Conservation (phyloP, 2,113 vertebrate genomes). For the Antennarius striatus region DNA sequence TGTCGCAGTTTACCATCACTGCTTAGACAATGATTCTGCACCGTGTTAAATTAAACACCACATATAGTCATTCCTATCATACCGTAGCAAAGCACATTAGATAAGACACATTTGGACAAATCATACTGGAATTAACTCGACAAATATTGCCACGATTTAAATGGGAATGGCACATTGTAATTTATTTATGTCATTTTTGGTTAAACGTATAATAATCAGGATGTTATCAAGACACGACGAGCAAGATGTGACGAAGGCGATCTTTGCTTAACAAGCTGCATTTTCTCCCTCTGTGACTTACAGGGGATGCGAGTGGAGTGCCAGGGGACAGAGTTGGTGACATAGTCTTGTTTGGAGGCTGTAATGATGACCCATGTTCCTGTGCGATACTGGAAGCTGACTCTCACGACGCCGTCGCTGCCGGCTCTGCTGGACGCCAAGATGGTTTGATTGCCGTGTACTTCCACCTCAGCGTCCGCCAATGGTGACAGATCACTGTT, state of each 20-base stretch:
- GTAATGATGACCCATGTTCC: slow-evolving; percentile 88
- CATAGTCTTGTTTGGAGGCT: slow-evolving; percentile 87
- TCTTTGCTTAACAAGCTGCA: not conserved
- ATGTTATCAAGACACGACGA: too few relatives aligned
- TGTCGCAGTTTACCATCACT: not conserved
- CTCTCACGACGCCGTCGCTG: slow-evolving; percentile 80
- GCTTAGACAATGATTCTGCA: not conserved
- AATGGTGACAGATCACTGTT: slow-evolving; percentile 89
- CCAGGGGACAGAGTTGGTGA: slow-evolving; percentile 95
- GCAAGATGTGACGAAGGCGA: not conserved
- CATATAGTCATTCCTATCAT: too few relatives aligned
- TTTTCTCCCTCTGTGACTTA: slow-evolving; percentile 76
- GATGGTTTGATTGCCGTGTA: slow-evolving; percentile 87
- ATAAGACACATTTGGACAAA: too few relatives aligned
- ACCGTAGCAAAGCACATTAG: too few relatives aligned
- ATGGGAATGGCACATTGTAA: too few relatives aligned
- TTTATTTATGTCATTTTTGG: too few relatives aligned
- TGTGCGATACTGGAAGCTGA: slow-evolving; percentile 87
- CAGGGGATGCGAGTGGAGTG: slow-evolving; percentile 89
- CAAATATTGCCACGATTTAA: too few relatives aligned
- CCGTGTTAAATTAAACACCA: too few relatives aligned
- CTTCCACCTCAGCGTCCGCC: slow-evolving; percentile 83
- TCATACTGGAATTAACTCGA: too few relatives aligned
- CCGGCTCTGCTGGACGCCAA: slow-evolving; percentile 83
- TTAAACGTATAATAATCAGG: too few relatives aligned